These are phyloP conservation scores for Drosophila heteroneura DNA, from an alignment of 2,888 invertebrate species.

Conservation along the genomic window DNA sequence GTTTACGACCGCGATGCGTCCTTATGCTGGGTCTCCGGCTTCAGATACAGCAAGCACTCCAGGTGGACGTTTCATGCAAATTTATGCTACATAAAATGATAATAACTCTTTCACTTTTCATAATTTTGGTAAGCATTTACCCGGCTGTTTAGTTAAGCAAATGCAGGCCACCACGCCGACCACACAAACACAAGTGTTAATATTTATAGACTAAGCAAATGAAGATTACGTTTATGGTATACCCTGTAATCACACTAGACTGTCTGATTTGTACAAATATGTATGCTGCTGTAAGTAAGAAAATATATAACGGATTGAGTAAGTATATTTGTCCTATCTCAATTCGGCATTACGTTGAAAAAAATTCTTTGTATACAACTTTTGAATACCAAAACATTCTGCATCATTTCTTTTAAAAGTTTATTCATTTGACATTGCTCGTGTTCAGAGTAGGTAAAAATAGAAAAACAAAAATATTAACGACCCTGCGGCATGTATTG, in stretches of 20 bases:
- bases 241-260: neutral
- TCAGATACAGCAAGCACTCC: constrained; percentile 34
- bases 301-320: neutral
- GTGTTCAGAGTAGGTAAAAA: constrained; percentile 22
- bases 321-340: neutral
- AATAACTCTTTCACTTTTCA: constrained; percentile 74
- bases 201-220: constrained; percentile 2
- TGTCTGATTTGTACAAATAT: neutral
- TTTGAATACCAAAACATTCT: neutral
- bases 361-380: neutral
- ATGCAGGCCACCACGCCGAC: constrained; percentile 10
- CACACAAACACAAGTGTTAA: constrained; percentile 40
- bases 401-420: neutral
- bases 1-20: constrained; percentile 47
- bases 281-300: neutral
- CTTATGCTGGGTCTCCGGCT: constrained; percentile 14
- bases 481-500: constrained; percentile 47
- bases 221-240: neutral
- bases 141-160: constrained; percentile 57
- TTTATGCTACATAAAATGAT: constrained; percentile 75
- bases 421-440: neutral
- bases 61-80: constrained; percentile 59
- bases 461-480: constrained; percentile 57
- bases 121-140: constrained; percentile 68
- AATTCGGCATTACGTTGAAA: neutral